A percentile compares a stretch with the other conserved stretches of the same genome.
Conservation (phyloP, 2,113 vertebrate species). For the Bucco capensis region DNA sequence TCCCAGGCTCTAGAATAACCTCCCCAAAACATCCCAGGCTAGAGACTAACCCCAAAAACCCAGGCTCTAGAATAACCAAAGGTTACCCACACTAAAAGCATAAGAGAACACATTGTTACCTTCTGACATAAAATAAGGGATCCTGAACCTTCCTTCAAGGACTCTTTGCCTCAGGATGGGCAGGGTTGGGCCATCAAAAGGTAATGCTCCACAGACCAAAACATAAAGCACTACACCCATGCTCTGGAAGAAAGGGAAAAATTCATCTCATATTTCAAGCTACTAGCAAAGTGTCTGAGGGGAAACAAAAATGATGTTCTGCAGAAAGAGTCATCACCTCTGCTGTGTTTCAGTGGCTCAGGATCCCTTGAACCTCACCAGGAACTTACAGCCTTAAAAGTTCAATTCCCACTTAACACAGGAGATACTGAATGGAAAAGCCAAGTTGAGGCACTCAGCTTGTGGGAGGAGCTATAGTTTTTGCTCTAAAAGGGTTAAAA, state of each 20-base stretch:
- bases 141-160: conserved; percentile 95
- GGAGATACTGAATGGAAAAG: background rate
- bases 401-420: background rate
- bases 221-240: conserved; percentile 98
- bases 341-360: background rate
- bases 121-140: conserved; percentile 99
- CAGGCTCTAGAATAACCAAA: background rate
- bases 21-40: too few relatives aligned
- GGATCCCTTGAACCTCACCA: background rate
- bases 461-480: background rate
- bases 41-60: too few relatives aligned
- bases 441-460: background rate
- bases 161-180: conserved; percentile 94
- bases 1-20: too few relatives aligned
- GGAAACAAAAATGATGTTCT: background rate
- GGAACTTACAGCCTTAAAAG: background rate
- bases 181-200: conserved; percentile 94
- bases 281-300: background rate
- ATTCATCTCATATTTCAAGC: background rate
- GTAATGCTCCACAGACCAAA: conserved; percentile 93
- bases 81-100: background rate
- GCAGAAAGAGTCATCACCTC: background rate
- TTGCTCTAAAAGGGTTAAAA: background rate
- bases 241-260: conserved; percentile 76
- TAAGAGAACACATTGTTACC: conserved; percentile 65